Percentiles rank a stretch among this genome's conserved stretches.
Conservation (phyloP, 2,888 invertebrate species). For the Leucoptera coffeella region DNA sequence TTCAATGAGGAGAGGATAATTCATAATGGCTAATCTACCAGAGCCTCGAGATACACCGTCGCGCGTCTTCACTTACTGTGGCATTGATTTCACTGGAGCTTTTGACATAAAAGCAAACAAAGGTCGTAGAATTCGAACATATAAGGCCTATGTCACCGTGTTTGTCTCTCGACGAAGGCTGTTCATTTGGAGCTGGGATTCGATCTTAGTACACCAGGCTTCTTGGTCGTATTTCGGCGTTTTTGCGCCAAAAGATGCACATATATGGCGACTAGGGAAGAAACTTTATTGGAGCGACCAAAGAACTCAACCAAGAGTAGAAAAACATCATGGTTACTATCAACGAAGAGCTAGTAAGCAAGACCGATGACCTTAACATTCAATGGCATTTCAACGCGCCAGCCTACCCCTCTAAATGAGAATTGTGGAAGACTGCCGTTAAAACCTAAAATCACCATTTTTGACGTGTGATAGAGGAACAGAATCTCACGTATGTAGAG, state of each 20-base stretch:
- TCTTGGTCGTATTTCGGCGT: slow-evolving; percentile 2
- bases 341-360: too few species aligned
- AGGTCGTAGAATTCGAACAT: background rate
- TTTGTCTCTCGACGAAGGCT: slow-evolving; percentile 5
- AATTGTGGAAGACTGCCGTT: too few species aligned
- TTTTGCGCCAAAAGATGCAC: slow-evolving; percentile 1
- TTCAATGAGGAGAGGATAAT: slow-evolving; percentile 1
- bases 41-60: background rate
- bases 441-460: slow-evolving; percentile 1
- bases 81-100: slow-evolving; percentile 1
- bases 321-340: too few species aligned
- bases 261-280: background rate
- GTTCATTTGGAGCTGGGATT: slow-evolving; percentile 2
- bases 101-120: slow-evolving; percentile 1
- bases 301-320: too few species aligned
- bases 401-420: background rate
- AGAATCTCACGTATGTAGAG: slow-evolving; percentile 2
- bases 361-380: slow-evolving; percentile 1
- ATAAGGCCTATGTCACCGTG: slow-evolving; percentile 1
- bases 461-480: too few species aligned
- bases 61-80: background rate
- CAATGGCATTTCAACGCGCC: slow-evolving; percentile 4
- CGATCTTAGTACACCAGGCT: slow-evolving; percentile 1
- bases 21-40: slow-evolving; percentile 4
- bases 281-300: slow-evolving; percentile 1